Conservation (phyloP, 2,888 invertebrate genomes). For the Scaptomyza reducta region DNA sequence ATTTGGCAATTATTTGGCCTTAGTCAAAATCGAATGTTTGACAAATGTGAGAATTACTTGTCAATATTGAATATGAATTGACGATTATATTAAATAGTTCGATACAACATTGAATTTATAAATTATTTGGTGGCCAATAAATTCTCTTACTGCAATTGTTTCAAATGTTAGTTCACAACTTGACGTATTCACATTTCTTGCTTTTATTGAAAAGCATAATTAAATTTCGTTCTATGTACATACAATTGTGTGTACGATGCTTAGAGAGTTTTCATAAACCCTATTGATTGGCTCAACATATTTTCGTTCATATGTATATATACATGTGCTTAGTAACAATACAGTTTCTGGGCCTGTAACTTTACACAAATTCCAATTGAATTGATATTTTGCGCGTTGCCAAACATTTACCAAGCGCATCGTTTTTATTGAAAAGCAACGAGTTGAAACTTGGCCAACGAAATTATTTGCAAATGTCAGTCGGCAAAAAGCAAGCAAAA, state of each 20-base stretch:
- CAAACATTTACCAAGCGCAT: constrained; percentile 23
- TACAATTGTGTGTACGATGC: not conserved
- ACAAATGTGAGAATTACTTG: constrained; percentile 21
- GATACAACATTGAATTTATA: constrained; percentile 5
- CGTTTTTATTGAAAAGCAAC: constrained; percentile 54
- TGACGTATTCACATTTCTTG: not conserved
- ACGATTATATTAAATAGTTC: constrained; percentile 15
- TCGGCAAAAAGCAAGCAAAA: constrained; percentile 9
- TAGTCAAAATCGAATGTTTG: constrained; percentile 25
- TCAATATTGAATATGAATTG: constrained; percentile 26
- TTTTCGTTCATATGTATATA: not conserved
- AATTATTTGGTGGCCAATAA: not conserved
- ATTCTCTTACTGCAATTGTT: constrained; percentile 1
- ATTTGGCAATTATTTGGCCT: constrained; percentile 26
- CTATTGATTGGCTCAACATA: constrained; percentile 1
- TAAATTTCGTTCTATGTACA: constrained; percentile 9
- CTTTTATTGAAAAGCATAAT: constrained; percentile 7
- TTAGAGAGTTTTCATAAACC: constrained; percentile 20
- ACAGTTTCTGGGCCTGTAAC: constrained; percentile 9
- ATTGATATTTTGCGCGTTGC: constrained; percentile 31
- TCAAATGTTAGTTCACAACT: not conserved
- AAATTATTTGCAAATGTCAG: constrained; percentile 61
- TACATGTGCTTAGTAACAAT: not conserved
- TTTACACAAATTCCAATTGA: constrained; percentile 36
- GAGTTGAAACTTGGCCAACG: constrained; percentile 45